A percentile compares a stretch with the other conserved stretches of the same genome.
phyloP scores from a whole-genome alignment of 1,140 invertebrate genomes.

The Brachionus angularis region DNA sequence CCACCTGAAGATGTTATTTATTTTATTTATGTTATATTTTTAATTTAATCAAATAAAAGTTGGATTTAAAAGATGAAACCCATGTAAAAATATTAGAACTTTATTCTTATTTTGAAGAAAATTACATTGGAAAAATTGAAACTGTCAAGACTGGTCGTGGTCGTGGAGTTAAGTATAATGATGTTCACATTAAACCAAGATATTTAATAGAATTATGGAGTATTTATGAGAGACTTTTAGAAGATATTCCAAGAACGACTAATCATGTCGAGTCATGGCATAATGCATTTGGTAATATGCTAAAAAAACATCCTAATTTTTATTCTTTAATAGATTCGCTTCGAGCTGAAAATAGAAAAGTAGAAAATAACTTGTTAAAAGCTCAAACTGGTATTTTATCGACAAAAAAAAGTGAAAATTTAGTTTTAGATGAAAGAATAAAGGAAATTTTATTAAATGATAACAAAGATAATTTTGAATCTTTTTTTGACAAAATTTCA shows the following conservation, averaged over 20 bases:
- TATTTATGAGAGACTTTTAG: neutral
- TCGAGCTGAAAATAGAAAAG: neutral
- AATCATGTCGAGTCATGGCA: neutral
- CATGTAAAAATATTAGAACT: neutral
- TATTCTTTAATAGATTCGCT: conserved; percentile 24
- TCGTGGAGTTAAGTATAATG: neutral
- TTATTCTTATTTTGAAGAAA: neutral
- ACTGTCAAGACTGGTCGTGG: conserved; percentile 2
- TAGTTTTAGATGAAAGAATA: conserved; percentile 16
- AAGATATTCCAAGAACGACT: neutral
- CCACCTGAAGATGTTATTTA: conserved; percentile 8
- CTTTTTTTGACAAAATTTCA: too few relatives aligned
- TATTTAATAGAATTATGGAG: neutral
- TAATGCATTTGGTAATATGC: neutral
- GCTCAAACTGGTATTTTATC: neutral
- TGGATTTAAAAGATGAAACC: neutral
- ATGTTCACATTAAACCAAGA: neutral
- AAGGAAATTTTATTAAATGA: too few relatives aligned
- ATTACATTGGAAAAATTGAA: neutral
- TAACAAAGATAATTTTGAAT: too few relatives aligned
- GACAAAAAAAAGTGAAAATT: neutral
- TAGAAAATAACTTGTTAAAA: neutral
- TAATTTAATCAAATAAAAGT: neutral
- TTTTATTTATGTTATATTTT: too few relatives aligned
- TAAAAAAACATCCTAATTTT: conserved; percentile 9